Conservation (phyloP, 2,113 vertebrate genomes). For the Carassius carassius region DNA sequence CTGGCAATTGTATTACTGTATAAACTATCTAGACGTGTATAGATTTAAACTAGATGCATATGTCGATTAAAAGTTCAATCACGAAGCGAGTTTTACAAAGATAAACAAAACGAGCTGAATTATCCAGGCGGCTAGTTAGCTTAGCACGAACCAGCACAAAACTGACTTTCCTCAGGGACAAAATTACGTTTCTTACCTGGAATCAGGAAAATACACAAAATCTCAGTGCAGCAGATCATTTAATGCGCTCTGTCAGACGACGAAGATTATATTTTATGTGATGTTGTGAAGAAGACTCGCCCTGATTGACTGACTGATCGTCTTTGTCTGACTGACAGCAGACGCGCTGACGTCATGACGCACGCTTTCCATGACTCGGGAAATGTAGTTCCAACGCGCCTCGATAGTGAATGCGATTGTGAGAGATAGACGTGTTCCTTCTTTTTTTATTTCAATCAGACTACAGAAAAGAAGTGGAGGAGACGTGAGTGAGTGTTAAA, state of each 20-base stretch:
- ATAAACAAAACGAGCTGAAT: slow-evolving; percentile 25
- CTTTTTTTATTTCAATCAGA: background rate
- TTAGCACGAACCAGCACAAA: slow-evolving; percentile 36
- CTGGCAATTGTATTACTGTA: background rate
- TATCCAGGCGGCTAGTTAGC: slow-evolving; percentile 40
- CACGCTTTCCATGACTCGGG: slow-evolving; percentile 72
- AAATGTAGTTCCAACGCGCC: slow-evolving; percentile 82
- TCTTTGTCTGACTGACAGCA: slow-evolving; percentile 98
- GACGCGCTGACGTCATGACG: slow-evolving; percentile 92
- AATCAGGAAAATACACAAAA: slow-evolving; percentile 31
- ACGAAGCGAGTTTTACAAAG: background rate
- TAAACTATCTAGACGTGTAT: background rate
- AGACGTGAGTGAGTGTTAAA: background rate
- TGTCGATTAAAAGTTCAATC: background rate
- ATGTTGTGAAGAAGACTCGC: slow-evolving; percentile 40
- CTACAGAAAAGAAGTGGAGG: background rate
- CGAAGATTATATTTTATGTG: slow-evolving; percentile 33
- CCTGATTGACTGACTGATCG: slow-evolving; percentile 81
- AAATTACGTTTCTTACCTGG: slow-evolving; percentile 41
- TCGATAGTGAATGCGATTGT: no score
- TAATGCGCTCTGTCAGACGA: slow-evolving; percentile 27
- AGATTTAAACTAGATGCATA: background rate
- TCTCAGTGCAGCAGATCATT: slow-evolving; percentile 50
- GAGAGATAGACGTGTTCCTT: background rate
- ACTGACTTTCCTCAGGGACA: slow-evolving; percentile 23